Evolutionary conservation across 1,140 invertebrate species (phyloP).

Genomic region (Nixonia krombeini): DNA sequence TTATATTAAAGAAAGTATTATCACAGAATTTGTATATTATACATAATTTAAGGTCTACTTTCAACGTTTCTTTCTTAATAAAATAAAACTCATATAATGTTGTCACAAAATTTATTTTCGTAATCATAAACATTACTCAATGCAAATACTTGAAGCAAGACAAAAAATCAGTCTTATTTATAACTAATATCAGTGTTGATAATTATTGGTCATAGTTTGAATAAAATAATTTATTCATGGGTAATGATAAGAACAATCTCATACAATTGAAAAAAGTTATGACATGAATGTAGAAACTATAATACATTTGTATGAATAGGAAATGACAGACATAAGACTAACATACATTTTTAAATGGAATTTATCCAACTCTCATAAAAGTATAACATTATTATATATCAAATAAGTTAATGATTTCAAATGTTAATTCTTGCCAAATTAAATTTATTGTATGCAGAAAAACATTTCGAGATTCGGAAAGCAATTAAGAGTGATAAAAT

Average conservation of each 20-base stretch:
- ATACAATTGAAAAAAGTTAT: too few relatives aligned
- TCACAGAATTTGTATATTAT: too few relatives aligned
- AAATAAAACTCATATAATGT: slow-evolving; percentile 2
- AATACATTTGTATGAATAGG: slow-evolving; percentile 2
- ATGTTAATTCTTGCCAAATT: slow-evolving; percentile 20
- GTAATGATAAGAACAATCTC: neutral
- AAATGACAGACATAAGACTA: neutral
- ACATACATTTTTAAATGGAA: slow-evolving; percentile 2
- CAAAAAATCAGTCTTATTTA: slow-evolving; percentile 44
- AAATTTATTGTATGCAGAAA: slow-evolving; percentile 5
- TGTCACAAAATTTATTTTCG: slow-evolving; percentile 25
- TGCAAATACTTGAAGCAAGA: slow-evolving; percentile 23
- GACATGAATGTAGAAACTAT: neutral
- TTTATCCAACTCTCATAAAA: slow-evolving; percentile 20
- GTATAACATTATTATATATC: slow-evolving; percentile 27
- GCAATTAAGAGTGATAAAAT: neutral
- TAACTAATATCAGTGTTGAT: slow-evolving; percentile 24
- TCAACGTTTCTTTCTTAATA: neutral
- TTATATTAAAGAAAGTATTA: neutral
- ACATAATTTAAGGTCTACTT: too few relatives aligned
- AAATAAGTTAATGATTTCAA: slow-evolving; percentile 32
- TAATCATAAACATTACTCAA: slow-evolving; percentile 24
- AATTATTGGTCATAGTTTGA: slow-evolving; percentile 8
- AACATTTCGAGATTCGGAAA: slow-evolving; percentile 24
- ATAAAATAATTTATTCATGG: too few relatives aligned